These are phyloP conservation scores for Sesia apiformis DNA, from an alignment of 2,888 invertebrate species.

Conservation along the genomic window DNA sequence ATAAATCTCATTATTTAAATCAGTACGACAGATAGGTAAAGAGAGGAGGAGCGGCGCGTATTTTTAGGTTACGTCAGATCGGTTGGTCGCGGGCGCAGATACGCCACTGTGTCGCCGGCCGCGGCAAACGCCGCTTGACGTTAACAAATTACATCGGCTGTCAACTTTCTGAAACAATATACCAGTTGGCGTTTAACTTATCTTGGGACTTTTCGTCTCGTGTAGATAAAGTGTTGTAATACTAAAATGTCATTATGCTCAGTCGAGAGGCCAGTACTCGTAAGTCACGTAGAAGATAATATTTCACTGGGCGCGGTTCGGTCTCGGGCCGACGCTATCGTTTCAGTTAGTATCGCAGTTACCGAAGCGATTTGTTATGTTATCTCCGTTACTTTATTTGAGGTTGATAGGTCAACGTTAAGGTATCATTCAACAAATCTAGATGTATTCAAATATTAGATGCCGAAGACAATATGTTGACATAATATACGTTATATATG, in stretches of 20 bases:
- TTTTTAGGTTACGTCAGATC: conserved; percentile 55
- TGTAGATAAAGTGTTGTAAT: conserved; percentile 71
- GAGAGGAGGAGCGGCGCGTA: conserved; percentile 33
- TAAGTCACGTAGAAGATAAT: conserved; percentile 57
- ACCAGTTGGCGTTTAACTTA: conserved; percentile 71
- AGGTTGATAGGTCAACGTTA: conserved; percentile 62
- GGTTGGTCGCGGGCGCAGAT: conserved; percentile 26
- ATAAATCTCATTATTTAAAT: conserved; percentile 59
- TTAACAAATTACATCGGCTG: conserved; percentile 70
- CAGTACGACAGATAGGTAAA: conserved; percentile 41
- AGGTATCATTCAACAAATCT: conserved; percentile 36
- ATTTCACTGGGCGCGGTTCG: conserved; percentile 44
- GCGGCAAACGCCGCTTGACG: conserved; percentile 43
- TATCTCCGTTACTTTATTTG: conserved; percentile 61
- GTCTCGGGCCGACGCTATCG: conserved; percentile 39
- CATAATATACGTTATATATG: background rate
- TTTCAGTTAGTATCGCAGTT: conserved; percentile 50
- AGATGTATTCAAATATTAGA: conserved; percentile 15
- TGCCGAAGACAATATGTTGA: background rate
- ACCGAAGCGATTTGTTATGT: conserved; percentile 63
- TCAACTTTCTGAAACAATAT: conserved; percentile 71
- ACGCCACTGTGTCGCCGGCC: conserved; percentile 27
- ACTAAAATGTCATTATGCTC: conserved; percentile 72
- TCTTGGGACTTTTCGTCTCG: conserved; percentile 66
- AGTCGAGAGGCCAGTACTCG: conserved; percentile 46